phyloP scores from a whole-genome alignment of 2,888 invertebrate species.

The Eurytoma californica region DNA sequence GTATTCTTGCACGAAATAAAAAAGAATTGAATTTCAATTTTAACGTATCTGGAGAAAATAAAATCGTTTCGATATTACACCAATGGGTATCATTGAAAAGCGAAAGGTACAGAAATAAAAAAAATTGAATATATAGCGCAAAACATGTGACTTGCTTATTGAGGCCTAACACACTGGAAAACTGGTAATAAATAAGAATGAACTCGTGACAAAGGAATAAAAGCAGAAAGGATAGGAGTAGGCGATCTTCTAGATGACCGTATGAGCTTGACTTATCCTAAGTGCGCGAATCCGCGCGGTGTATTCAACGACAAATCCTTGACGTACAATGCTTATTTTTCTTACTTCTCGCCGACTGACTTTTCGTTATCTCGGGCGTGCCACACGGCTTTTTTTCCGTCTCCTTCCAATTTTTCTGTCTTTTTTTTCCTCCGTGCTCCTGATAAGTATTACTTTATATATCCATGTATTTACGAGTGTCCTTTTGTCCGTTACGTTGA shows the following conservation, averaged over 20 bases:
- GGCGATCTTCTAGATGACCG: not conserved
- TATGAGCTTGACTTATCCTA: constrained; percentile 6
- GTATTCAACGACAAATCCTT: constrained; percentile 42
- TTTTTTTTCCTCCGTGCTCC: not conserved
- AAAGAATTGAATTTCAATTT: no score
- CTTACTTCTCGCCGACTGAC: constrained; percentile 23
- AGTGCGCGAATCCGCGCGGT: constrained; percentile 11
- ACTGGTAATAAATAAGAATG: constrained; percentile 28
- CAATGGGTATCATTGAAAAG: no score
- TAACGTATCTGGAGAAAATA: no score
- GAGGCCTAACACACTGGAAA: not conserved
- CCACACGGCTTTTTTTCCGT: not conserved
- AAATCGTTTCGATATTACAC: no score
- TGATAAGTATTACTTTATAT: not conserved
- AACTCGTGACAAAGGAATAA: not conserved
- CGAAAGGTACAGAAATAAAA: no score
- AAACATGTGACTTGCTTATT: no score
- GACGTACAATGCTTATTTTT: constrained; percentile 36
- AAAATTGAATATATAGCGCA: no score
- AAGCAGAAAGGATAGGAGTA: constrained; percentile 1
- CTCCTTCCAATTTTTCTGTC: not conserved
- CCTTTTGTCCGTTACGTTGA: not conserved
- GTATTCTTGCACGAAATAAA: no score
- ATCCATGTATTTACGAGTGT: no score
- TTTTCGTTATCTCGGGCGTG: constrained; percentile 33